Base-by-base conservation (phyloP, 2,888 invertebrate species). In the Yponomeuta evonymella region DNA sequence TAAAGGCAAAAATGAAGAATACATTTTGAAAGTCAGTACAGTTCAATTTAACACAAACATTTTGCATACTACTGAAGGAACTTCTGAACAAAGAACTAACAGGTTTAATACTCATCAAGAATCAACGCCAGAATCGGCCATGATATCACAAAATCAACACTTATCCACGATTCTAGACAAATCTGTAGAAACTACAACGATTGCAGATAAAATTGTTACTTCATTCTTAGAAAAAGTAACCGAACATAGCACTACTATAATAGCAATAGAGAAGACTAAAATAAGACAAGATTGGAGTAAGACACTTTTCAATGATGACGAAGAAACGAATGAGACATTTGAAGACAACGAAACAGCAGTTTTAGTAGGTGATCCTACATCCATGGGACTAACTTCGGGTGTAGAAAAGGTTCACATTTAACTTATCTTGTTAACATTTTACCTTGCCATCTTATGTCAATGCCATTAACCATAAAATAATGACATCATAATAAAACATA, bases 241-340 rank as follows among this genome's bases (percentile, higher is more conserved):
- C 8, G 51, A 43, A 43, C 8, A 8, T 43, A 43, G 43, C 43
- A 43, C 43, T 43, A 43, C 12, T 58, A 15, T 12, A 58, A 29
- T 65, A 58, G 33, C 30, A 29, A 30, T 33, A 11, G 65, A 65
- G 2, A 65, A 77, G 81, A 70, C 82, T 86, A 8, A 80, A 84
- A 33, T 76, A 83, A 72, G 82, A 86, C 73, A 73, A 85, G 1
- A 77, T 74, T 64, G 33, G 23, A 69, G 78, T 76, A 69, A 79
- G 77, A 29, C n/a, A 3, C 15, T 29, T 15, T n/a, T n/a, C 8
- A 58, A 29, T 12, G 30, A 48, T 12, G 70, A 70, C 48, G 70
- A 70, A 58, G 23, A 23, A 70, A 63, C 11, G 5, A 70, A 70
- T 29, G 70, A 70, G 10, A 64, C 65, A 15, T 29, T 64, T n/a